Base-by-base conservation (phyloP, 30 jellyfish, hydroid and myxozoan species). In the Hydractinia symbiolongicarpus region DNA sequence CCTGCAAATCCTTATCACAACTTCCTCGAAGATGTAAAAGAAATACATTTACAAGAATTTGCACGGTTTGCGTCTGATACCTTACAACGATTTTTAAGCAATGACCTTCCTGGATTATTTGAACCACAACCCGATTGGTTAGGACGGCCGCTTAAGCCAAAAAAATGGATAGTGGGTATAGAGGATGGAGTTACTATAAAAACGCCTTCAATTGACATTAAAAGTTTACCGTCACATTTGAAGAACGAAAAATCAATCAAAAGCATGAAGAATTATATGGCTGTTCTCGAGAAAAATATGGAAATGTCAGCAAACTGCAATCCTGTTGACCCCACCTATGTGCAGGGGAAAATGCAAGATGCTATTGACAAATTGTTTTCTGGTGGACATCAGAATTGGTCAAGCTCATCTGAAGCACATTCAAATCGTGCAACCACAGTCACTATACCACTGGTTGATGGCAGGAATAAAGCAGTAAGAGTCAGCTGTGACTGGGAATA, bases 391-490 rank as follows among this genome's bases (percentile, higher is more conserved):
- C 15, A 58, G 1, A 0, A 3, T 16, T 58, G 69, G 15, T 13
- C 19, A 11, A 11, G 69, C 17, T 0, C 69, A 16, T 0, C 15
- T 16, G 15, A 16, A 16, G 50, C 50, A 67, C 50, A 67, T 13
- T 10, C 11, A 1, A 67, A 21, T 13, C 51, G 4, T 13, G 51
- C 15, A 50, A 50, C 51, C n/a, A 71, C 68, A 5, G 8, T 11
- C 66, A 71, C 80, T 60, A 71, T 71, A 19, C 68, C 80, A n/a
- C 8, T 20, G 14, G 11, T 13, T 67, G 50, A 67, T 5, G 80
- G 4, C 40, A 8, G 60, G 4, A 19, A 19, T 19, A 20, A 71
- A 20, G 80, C 80, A n/a, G n/a, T 71, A 71, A 13, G 80, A 71
- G 51, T 71, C 50, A 13, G 80, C 50, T 67, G 20, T 67, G 50